These are phyloP conservation scores for human (Homo sapiens) DNA, from an alignment of 2,113 vertebrate species.

Conservation along the genomic window GRCh38 chr11:29203001-29203500, in stretches of 20 bases:
- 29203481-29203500: background rate
- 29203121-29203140: background rate
- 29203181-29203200: background rate
- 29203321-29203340: background rate
- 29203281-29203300: background rate
- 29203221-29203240: constrained; percentile 8
- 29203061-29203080: background rate
- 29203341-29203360: too few species aligned
- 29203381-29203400: too few species aligned
- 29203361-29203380: too few species aligned
- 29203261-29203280: background rate
- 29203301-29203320: background rate
- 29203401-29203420: too few species aligned
- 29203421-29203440: too few species aligned
- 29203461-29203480: background rate
- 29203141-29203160: background rate
- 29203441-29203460: background rate
- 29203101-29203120: background rate
- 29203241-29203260: background rate
- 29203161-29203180: background rate
- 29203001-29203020: background rate
- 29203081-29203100: background rate
- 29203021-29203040: background rate
- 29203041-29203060: background rate
- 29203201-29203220: background rate